A percentile compares a stretch with the other conserved stretches of the same genome.
Conservation (phyloP, 2,113 vertebrate genomes). For the Nyctibius bracteatus region DNA sequence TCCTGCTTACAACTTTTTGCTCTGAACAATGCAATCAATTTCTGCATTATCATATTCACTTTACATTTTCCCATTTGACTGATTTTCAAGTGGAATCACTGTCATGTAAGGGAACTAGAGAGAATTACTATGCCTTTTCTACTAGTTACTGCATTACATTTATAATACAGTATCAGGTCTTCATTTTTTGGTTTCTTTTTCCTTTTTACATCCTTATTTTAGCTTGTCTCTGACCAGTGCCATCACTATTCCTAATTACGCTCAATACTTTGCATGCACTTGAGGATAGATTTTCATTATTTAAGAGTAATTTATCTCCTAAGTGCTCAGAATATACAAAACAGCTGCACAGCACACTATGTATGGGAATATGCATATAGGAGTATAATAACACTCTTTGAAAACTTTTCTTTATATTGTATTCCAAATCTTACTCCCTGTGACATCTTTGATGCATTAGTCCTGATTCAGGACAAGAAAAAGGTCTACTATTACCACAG, state of each 20-base stretch:
- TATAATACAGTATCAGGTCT: not conserved
- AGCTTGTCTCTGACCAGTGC: not conserved
- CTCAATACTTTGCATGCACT: not conserved
- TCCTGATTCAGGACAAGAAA: not conserved
- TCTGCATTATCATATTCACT: slow-evolving; percentile 19
- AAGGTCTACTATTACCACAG: not conserved
- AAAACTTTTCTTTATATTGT: not conserved
- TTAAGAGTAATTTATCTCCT: not conserved
- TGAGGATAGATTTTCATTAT: not conserved
- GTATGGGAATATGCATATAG: not conserved
- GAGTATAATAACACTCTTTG: not conserved
- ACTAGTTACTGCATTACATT: not conserved
- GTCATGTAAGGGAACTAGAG: not conserved
- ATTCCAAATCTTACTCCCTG: not conserved
- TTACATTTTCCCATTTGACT: slow-evolving; percentile 14
- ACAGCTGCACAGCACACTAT: not conserved
- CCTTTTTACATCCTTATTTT: not conserved
- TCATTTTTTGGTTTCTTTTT: not conserved
- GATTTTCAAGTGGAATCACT: slow-evolving; percentile 35
- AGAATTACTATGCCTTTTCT: not conserved
- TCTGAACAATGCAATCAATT: slow-evolving; percentile 14
- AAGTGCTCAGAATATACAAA: not conserved
- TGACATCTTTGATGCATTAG: not conserved
- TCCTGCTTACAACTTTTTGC: not conserved
- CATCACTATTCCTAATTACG: not conserved